Conservation (phyloP, 2,797 vertebrate genomes). For the Leucoraja ocellata region DNA sequence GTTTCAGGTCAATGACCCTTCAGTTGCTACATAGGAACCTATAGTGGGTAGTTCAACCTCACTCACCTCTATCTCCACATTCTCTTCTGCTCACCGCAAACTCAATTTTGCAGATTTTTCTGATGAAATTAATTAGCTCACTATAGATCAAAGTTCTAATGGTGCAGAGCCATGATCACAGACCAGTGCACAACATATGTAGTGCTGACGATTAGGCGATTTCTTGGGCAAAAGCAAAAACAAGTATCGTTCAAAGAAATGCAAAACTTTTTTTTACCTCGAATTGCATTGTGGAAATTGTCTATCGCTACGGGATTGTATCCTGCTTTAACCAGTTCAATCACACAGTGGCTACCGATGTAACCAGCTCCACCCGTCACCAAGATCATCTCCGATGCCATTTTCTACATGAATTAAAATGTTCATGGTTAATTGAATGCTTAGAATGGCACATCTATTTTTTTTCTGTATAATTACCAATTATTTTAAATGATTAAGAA, state of each 20-base stretch:
- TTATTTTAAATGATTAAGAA: neutral
- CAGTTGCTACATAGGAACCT: neutral
- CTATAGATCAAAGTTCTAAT: neutral
- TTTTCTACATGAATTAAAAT: slow-evolving; percentile 2
- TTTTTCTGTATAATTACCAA: neutral
- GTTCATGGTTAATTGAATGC: neutral
- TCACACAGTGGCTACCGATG: slow-evolving; percentile 91
- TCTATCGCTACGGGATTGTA: slow-evolving; percentile 79
- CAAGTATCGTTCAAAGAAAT: neutral
- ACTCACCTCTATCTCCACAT: neutral
- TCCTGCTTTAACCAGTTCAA: slow-evolving; percentile 82
- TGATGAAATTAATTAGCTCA: neutral
- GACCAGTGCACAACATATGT: neutral
- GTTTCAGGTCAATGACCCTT: too few species aligned
- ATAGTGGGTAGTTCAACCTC: neutral
- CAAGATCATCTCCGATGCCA: slow-evolving; percentile 69
- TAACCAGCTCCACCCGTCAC: slow-evolving; percentile 92
- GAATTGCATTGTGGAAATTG: slow-evolving; percentile 86
- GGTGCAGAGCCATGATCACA: neutral
- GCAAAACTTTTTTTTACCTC: slow-evolving; percentile 56
- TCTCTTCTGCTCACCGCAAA: neutral
- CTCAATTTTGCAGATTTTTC: neutral
- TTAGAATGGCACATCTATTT: neutral
- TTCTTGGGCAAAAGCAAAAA: neutral
- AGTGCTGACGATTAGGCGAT: neutral